These are phyloP conservation scores for Cromileptes altivelis DNA, from an alignment of 2,113 vertebrate genomes.

Conservation along the genomic window DNA sequence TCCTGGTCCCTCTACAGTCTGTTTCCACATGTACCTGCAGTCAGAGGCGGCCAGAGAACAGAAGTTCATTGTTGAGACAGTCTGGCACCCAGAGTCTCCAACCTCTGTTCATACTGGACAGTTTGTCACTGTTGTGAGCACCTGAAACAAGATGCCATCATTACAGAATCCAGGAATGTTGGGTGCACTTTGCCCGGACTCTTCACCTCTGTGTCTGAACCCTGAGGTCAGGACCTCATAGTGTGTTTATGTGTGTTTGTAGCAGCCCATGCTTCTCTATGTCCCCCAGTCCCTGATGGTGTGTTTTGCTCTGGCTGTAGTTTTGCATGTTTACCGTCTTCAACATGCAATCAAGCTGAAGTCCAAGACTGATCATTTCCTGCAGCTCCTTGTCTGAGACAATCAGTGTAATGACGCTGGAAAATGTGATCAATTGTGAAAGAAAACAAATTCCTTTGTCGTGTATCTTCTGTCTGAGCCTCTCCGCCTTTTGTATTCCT, in stretches of 20 bases:
- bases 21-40: constrained; percentile 53
- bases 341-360: constrained; percentile 5
- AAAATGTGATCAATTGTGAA: constrained; percentile 21
- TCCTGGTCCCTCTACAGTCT: constrained; percentile 20
- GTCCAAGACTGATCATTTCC: constrained; percentile 8
- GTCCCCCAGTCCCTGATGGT: neutral
- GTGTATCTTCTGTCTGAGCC: neutral
- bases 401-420: constrained; percentile 21
- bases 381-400: neutral
- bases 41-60: constrained; percentile 47
- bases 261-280: neutral
- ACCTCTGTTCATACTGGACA: neutral
- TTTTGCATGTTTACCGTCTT: neutral
- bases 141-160: constrained; percentile 42
- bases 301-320: neutral
- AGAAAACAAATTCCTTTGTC: constrained; percentile 21
- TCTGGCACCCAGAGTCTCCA: constrained; percentile 30
- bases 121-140: constrained; percentile 39
- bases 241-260: constrained; percentile 22
- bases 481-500: neutral
- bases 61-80: constrained; percentile 60
- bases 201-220: constrained; percentile 4
- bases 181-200: neutral
- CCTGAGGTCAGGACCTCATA: constrained; percentile 6
- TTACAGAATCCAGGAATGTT: constrained; percentile 29